Evolutionary conservation across 2,797 vertebrate genomes (phyloP).

Genomic region (Chaunax sp.): DNA sequence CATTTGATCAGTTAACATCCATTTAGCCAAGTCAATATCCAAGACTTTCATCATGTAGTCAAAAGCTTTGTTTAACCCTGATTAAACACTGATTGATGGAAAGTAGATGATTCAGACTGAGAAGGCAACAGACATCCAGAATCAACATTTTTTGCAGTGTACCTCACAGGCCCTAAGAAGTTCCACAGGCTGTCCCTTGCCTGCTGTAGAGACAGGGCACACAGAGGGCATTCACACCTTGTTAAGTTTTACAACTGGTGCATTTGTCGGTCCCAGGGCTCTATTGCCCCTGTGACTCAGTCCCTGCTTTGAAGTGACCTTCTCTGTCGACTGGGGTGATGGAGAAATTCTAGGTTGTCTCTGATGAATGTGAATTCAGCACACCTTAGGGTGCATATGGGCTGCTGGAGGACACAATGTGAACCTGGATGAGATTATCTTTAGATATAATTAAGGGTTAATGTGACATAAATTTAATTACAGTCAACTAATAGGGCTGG

Average conservation of each 20-base stretch:
- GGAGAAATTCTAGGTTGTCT: slow-evolving; percentile 58
- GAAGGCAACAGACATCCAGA: background rate
- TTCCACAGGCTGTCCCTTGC: slow-evolving; percentile 60
- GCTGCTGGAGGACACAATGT: slow-evolving; percentile 8
- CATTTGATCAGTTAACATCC: slow-evolving; percentile 18
- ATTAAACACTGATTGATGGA: background rate
- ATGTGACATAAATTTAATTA: slow-evolving; percentile 14
- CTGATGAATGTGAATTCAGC: slow-evolving; percentile 59
- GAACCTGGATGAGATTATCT: slow-evolving; percentile 8
- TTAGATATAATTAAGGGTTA: background rate
- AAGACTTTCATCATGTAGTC: background rate
- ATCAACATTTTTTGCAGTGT: slow-evolving; percentile 63
- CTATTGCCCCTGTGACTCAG: slow-evolving; percentile 74
- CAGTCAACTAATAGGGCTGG: background rate
- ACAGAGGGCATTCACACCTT: slow-evolving; percentile 85
- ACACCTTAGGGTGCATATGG: slow-evolving; percentile 46
- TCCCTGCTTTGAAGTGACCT: slow-evolving; percentile 81
- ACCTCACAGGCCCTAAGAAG: slow-evolving; percentile 30
- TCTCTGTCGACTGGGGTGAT: slow-evolving; percentile 59
- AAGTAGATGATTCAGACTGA: background rate
- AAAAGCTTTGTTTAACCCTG: no score
- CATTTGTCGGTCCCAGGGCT: slow-evolving; percentile 81
- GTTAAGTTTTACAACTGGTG: slow-evolving; percentile 86
- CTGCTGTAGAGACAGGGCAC: slow-evolving; percentile 73
- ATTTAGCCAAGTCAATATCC: slow-evolving; percentile 10